Evolutionary conservation across 2,888 invertebrate genomes (phyloP).

Genomic region (Dioctria rufipes): DNA sequence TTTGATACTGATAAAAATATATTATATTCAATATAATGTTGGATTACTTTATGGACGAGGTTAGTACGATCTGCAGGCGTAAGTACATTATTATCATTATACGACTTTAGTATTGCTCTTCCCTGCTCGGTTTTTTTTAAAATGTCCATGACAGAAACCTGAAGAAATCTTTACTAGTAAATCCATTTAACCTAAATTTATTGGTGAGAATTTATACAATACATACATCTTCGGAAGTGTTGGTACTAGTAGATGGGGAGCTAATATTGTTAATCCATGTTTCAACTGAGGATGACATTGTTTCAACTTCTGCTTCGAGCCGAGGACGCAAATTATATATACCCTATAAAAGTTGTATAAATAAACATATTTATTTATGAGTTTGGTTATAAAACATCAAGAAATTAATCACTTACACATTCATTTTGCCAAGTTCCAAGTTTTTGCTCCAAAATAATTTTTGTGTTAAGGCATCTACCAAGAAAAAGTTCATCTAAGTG

Average conservation of each 20-base stretch:
- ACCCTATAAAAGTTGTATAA: background rate
- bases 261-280: slow-evolving; percentile 12
- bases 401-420: too few species aligned
- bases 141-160: slow-evolving; percentile 42
- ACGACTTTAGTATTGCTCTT: slow-evolving; percentile 25
- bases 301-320: background rate
- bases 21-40: slow-evolving; percentile 54
- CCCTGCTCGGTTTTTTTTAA: slow-evolving; percentile 42
- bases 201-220: background rate
- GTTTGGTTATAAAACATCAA: background rate
- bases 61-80: slow-evolving; percentile 49
- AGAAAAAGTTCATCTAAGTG: too few species aligned
- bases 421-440: slow-evolving; percentile 22
- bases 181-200: background rate
- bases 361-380: background rate
- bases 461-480: background rate
- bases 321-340: slow-evolving; percentile 17
- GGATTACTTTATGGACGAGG: slow-evolving; percentile 43
- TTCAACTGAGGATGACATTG: slow-evolving; percentile 6
- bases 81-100: slow-evolving; percentile 22
- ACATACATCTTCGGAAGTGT: background rate
- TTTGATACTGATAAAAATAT: slow-evolving; percentile 10
- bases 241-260: background rate
- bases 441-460: slow-evolving; percentile 23
- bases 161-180: background rate